Base-by-base conservation (phyloP, 1,140 invertebrate species). In the Cardiocondyla obscurior region DNA sequence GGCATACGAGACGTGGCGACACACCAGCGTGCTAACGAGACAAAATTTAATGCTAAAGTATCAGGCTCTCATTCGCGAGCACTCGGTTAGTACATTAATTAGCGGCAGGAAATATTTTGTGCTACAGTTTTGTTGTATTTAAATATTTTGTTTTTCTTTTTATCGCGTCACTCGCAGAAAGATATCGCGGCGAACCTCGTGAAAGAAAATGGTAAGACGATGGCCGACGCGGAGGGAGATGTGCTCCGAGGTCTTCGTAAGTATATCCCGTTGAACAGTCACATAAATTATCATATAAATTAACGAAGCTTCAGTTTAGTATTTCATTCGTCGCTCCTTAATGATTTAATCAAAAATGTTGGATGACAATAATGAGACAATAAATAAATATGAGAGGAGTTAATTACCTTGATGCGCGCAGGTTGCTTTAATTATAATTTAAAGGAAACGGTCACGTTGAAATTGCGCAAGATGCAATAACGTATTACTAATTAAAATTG, bases 151-250 rank as follows among this genome's bases (percentile, higher is more conserved):
- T 42, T 42, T 5, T 0, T 22, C 16, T 62, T 25, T 33, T 76
- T 2, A 42, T 44, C 73, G n/a, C n/a, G n/a, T n/a, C 4, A 19
- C 36, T 70, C 55, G 12, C 19, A 94, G 96, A 97, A 97, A 95
- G 96, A 97, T 91, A 94, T 99, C 74, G 99, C 99, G 0, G 96
- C 97, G 81, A 99, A 97, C 92, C 97, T 99, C 44, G 99, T 99
- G 12, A 94, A 95, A 88, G 99, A 99, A 94, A 99, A 99, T 95
- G 99, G 99, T 30, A 99, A 99, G 94, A 99, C 99, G 0, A 94
- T 99, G 62, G 96, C 96, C 25, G 99, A 99, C 95, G 99, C 99
- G 30, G 98, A 99, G 93, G 99, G 99, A 62, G 99, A 99, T 95
- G 99, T 99, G 4, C 95, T 99, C 57, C 95, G 99, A 92, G 99